Evolutionary conservation across 35 echinoderm and acorn worm genomes (phyloP).

Genomic region (Strongylocentrotus purpuratus): DNA sequence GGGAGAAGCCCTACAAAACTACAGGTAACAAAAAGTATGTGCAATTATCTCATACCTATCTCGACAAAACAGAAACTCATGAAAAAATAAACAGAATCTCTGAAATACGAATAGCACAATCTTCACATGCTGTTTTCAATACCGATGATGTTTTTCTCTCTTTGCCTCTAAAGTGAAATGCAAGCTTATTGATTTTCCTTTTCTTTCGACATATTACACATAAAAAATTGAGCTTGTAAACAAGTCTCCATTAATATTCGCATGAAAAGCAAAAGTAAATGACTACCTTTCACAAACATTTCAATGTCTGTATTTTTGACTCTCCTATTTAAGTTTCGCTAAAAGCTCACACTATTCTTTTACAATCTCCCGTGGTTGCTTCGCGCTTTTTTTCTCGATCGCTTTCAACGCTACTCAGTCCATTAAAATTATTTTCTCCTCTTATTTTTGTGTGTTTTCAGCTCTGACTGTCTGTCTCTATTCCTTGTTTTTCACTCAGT

Average conservation of each 20-base stretch:
- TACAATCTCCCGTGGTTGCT: background rate
- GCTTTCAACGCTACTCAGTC: background rate
- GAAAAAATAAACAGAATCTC: background rate
- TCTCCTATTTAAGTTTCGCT: background rate
- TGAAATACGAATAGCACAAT: background rate
- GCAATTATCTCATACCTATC: background rate
- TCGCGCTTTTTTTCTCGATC: background rate
- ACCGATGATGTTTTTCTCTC: background rate
- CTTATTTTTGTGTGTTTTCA: background rate
- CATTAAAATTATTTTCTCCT: background rate
- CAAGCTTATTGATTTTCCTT: background rate
- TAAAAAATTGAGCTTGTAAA: background rate
- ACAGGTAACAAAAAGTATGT: too few species aligned
- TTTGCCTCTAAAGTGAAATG: background rate
- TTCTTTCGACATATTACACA: background rate
- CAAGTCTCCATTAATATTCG: background rate
- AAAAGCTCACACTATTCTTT: conserved; percentile 4
- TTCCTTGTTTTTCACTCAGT: background rate
- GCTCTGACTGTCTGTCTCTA: background rate
- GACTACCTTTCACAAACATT: background rate
- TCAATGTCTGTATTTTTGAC: background rate
- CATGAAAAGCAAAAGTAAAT: background rate
- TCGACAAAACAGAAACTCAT: background rate
- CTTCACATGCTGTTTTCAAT: background rate
- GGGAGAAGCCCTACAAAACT: too few species aligned